Base-by-base conservation (phyloP, 2,888 invertebrate genomes). In the Oligia fasciuncula region DNA sequence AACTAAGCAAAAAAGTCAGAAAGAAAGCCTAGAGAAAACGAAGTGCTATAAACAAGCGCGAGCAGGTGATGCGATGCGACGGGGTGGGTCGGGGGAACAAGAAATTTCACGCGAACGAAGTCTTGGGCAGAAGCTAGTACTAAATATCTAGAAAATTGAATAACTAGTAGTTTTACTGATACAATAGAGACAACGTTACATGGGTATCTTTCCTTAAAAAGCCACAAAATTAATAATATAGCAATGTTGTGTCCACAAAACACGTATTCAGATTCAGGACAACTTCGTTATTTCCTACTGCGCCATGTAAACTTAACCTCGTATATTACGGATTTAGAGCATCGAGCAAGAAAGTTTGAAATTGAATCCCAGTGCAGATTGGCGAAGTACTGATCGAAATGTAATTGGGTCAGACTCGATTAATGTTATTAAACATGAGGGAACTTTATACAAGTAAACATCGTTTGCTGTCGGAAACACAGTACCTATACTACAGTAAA, bases 351-450 rank as follows among this genome's bases (percentile, higher is more conserved):
- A 65, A 72, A 65, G 17, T 77, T 72, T 57, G 17, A 40, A 81
- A 83, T 72, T 68, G 19, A 73, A 73, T 72, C 49, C 62, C 13
- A 4, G 13, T 43, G 17, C 23, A 69, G 14, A 69, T 65, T 63
- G 43, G 68, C 57, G 63, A 77, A 62, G 68, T 71, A 46, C 40
- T 77, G n/a, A 46, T 49, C 63, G 43, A 83, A 73, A 81, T 72
- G 5, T 49, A 81, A 73, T 77, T 65, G 68, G 78, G 72, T 81
- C 84, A 40, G 23, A 71, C 63, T 82, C 9, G 63, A 76, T 40
- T 40, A 75, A 83, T 71, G 66, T 69, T 70, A 46, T 51, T 62
- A 23, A 40, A 43, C 76, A 67, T 35, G 74, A 68, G 62, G 62
- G 54, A 80, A 81, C 75, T 80, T 76, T 76, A 70, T 40, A 13